phyloP scores from a whole-genome alignment of 2,113 vertebrate species.

The Centropristis striata region DNA sequence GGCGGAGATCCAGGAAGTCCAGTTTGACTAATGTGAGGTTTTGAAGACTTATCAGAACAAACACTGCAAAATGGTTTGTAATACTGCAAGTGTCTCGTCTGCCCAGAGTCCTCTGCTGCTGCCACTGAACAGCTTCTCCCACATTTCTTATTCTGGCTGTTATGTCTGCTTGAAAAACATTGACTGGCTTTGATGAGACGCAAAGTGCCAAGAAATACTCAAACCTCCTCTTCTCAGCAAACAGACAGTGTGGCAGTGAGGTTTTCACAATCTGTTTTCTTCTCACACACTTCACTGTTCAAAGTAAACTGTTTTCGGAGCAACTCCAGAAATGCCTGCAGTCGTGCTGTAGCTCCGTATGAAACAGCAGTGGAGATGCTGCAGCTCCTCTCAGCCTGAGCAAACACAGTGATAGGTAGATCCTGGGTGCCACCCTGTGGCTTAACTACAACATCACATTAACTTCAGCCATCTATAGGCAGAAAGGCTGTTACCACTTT shows the following conservation, averaged over 20 bases:
- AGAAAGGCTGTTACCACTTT: not conserved
- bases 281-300: conserved; percentile 28
- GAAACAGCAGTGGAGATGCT: not conserved
- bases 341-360: not conserved
- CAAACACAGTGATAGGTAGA: not conserved
- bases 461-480: not conserved
- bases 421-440: conserved; percentile 68
- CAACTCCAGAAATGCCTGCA: conserved; percentile 20
- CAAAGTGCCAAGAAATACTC: conserved; percentile 25
- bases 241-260: not conserved
- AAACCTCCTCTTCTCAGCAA: conserved; percentile 7
- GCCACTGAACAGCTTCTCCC: not conserved
- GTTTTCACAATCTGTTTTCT: conserved; percentile 21
- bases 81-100: not conserved
- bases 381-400: not conserved
- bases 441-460: conserved; percentile 9
- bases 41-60: not conserved
- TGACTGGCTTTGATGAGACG: conserved; percentile 13
- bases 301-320: conserved; percentile 32
- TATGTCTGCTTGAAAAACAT: conserved; percentile 8
- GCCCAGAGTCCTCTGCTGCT: not conserved
- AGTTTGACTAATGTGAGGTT: not conserved
- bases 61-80: not conserved
- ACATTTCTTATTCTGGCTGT: not conserved
- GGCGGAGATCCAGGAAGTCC: not conserved